Conservation (phyloP, 2,113 vertebrate species). For the Campylomormyrus tamandua region DNA sequence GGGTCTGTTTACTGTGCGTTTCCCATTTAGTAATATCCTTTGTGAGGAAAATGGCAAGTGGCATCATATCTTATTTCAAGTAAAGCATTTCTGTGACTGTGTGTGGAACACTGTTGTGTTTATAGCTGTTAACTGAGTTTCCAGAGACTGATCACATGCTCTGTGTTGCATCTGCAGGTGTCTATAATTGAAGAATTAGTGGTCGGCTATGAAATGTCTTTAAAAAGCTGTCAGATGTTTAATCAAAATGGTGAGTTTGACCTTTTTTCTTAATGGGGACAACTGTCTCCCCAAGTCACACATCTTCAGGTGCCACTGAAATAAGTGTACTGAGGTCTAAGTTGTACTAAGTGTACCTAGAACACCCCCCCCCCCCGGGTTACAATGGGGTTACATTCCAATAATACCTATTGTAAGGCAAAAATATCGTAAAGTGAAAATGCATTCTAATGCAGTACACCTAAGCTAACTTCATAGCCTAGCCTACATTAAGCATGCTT, state of each 20-base stretch:
- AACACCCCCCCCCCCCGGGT: neutral
- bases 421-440: no score
- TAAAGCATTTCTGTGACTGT: neutral
- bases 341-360: neutral
- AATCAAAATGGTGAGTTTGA: constrained; percentile 79
- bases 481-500: no score
- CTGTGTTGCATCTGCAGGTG: constrained; percentile 67
- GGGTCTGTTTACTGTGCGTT: neutral
- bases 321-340: neutral
- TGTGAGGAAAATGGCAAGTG: neutral
- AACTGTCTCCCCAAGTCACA: neutral
- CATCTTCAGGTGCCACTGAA: neutral
- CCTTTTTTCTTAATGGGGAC: neutral
- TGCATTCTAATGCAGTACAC: no score
- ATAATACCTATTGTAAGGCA: no score
- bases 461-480: no score
- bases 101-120: neutral
- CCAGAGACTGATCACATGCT: neutral
- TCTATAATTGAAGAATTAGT: constrained; percentile 89
- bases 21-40: neutral
- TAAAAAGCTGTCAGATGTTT: constrained; percentile 88
- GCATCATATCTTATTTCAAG: neutral
- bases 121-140: neutral
- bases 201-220: constrained; percentile 84
- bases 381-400: no score